Evolutionary conservation across 2,113 vertebrate species (phyloP).

Genomic region (Hirundichthys speculiger): DNA sequence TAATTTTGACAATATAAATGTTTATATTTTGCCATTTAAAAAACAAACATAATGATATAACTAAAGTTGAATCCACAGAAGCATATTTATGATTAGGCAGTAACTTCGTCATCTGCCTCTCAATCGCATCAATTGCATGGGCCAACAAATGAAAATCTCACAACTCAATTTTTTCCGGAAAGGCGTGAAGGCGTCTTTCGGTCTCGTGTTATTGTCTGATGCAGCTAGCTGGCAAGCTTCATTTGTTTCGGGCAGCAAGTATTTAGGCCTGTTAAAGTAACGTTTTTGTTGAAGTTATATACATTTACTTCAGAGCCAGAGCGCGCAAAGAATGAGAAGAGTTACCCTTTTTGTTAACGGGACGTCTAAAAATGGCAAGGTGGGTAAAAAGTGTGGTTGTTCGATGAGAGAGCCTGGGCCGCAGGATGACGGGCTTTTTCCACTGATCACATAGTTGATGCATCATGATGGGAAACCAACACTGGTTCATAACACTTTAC

Average conservation of each 20-base stretch:
- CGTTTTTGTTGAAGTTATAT: background rate
- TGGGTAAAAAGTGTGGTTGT: constrained; percentile 63
- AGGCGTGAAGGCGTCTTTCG: constrained; percentile 40
- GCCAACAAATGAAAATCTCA: background rate
- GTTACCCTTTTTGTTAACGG: constrained; percentile 96
- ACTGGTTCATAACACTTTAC: background rate
- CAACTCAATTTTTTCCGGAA: background rate
- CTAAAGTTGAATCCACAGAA: too few species aligned
- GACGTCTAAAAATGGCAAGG: constrained; percentile 93
- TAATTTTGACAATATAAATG: too few species aligned
- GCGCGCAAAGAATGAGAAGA: constrained; percentile 87
- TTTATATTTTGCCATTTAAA: too few species aligned
- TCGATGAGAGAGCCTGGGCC: constrained; percentile 20
- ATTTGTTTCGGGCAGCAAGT: background rate
- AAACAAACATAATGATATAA: too few species aligned
- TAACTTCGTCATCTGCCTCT: too few species aligned
- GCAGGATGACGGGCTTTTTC: constrained; percentile 49
- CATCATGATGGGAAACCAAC: constrained; percentile 1
- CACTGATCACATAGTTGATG: constrained; percentile 11
- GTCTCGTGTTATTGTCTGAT: constrained; percentile 64
- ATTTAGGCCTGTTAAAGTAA: constrained; percentile 8
- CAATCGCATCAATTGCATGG: too few species aligned
- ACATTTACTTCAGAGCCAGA: constrained; percentile 31
- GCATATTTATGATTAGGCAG: too few species aligned
- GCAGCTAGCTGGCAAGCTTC: constrained; percentile 44